These are phyloP conservation scores for Aphelenchoides besseyi DNA, from an alignment of 1,140 invertebrate genomes.

Conservation along the genomic window DNA sequence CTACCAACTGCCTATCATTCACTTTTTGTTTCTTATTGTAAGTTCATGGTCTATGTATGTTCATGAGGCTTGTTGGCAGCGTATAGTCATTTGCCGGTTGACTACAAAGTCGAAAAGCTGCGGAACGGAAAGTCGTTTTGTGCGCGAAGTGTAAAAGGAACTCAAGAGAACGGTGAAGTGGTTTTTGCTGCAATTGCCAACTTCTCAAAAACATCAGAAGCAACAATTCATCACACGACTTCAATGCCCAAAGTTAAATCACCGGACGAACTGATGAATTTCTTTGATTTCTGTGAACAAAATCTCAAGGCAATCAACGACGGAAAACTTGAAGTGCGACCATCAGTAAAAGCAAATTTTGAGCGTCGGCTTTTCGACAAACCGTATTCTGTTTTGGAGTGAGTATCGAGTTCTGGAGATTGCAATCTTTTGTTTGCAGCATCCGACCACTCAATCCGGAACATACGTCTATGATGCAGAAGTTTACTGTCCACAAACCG, in stretches of 20 bases:
- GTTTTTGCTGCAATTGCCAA: conserved; percentile 29
- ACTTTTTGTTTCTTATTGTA: conserved; percentile 3
- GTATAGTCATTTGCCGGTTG: conserved; percentile 32
- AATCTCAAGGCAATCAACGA: conserved; percentile 3
- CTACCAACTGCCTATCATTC: neutral
- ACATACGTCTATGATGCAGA: neutral
- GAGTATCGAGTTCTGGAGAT: neutral
- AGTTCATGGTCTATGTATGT: neutral
- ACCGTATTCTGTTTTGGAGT: conserved; percentile 5
- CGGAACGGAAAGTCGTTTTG: conserved; percentile 41
- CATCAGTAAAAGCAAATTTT: neutral
- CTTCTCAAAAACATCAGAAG: conserved; percentile 17
- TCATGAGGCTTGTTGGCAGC: neutral
- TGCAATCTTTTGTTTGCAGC: neutral
- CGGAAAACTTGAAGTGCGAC: neutral
- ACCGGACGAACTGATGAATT: conserved; percentile 33
- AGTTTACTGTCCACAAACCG: neutral
- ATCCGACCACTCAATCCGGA: neutral
- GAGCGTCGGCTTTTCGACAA: conserved; percentile 12
- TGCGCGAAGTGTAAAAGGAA: conserved; percentile 40
- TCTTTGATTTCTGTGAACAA: conserved; percentile 20
- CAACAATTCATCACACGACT: conserved; percentile 32
- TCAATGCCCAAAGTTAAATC: conserved; percentile 40
- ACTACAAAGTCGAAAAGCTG: conserved; percentile 41
- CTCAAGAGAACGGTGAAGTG: conserved; percentile 39